Evolutionary conservation across 2,888 invertebrate species (phyloP), one percentile per base, ranked within the genome.

Genomic region (Yponomeuta sedellus): DNA sequence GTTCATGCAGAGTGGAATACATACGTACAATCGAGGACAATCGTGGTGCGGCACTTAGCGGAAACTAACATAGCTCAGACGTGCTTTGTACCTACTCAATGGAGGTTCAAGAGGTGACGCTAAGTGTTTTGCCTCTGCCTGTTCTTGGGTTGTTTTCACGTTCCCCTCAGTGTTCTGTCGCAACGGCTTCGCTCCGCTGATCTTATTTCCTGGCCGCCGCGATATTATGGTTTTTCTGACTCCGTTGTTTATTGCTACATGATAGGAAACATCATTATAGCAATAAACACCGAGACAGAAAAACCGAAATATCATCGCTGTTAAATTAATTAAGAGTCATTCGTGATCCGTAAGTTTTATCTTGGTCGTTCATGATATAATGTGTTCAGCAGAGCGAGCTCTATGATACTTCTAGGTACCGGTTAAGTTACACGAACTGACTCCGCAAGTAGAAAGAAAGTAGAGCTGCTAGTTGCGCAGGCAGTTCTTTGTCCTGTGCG

Each of bases 181-280:
- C 69, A 56, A 64, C 39, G 58, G 67, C 67, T 69, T 66, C 74
- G 72, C 73, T 73, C 71, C 67, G 71, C 66, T 73, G 71, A 68
- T 69, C 73, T 68, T 70, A 71, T 71, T 71, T 73, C 72, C 73
- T 72, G 69, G 66, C 67, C 68, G 67, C 11, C 25, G 59, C 22
- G 25, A 25, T 59, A 59, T 25, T 59, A 22, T 10, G 20, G 25
- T 22, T 59, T 59, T 20, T 22, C 11, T 19, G 59, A 59, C n/a
- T 11, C 10, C 4, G 11, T n/a, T 52, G 44, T 59, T 22, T 22
- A 59, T 59, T 11, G 20, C 59, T 22, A 19, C 59, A 11, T 59
- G 59, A 16, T 34, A 34, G 34, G 34, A 34, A 34, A 34, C 34
- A 34, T 34, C 3, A 34, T 34, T 34, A 34, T 34, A 34, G 34